Conservation (phyloP, 2,113 vertebrate genomes). For the Salvelinus sp. region DNA sequence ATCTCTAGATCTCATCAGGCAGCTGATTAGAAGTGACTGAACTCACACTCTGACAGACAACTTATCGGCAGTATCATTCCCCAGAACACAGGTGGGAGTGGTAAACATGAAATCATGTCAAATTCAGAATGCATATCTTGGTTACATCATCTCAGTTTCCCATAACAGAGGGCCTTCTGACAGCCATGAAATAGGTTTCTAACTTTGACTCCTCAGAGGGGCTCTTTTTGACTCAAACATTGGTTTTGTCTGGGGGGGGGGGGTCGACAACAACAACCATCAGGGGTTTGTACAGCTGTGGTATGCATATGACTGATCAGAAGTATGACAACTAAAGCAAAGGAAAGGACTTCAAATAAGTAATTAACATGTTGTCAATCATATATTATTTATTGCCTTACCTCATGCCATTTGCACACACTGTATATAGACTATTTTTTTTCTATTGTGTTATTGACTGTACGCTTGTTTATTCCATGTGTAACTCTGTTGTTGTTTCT, state of each 20-base stretch:
- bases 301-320: neutral
- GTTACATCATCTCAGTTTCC: constrained; percentile 50
- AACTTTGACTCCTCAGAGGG: constrained; percentile 18
- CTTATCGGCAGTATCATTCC: constrained; percentile 47
- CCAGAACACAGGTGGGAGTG: constrained; percentile 37
- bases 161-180: constrained; percentile 39
- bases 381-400: neutral
- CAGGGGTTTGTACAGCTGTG: neutral
- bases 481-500: no score
- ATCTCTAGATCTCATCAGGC: constrained; percentile 50
- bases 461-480: no score
- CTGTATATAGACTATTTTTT: no score
- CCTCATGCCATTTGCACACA: no score
- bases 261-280: neutral
- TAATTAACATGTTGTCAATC: neutral
- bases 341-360: neutral
- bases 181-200: constrained; percentile 23
- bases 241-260: neutral
- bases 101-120: constrained; percentile 37
- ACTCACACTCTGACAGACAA: constrained; percentile 29
- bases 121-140: neutral
- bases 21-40: constrained; percentile 61
- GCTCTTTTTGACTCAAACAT: constrained; percentile 19
- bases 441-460: no score
- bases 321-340: neutral